Conservation (phyloP, 1,140 invertebrate genomes). For the Hylyphantes graminicola region DNA sequence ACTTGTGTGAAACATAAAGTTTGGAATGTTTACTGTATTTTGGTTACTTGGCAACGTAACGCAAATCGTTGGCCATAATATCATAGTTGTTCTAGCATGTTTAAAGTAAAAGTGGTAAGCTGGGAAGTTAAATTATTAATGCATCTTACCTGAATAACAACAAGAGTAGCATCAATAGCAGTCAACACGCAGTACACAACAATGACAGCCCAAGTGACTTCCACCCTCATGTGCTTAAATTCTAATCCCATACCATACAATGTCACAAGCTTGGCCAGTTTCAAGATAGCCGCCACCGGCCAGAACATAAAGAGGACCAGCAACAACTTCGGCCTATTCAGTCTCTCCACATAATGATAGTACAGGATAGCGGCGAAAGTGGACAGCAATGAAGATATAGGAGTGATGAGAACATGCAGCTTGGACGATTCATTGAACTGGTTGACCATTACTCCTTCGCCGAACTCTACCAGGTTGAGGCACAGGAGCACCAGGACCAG, state of each 20-base stretch:
- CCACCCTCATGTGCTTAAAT: slow-evolving; percentile 52
- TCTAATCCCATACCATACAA: slow-evolving; percentile 53
- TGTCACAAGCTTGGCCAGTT: slow-evolving; percentile 54
- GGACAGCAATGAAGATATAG: slow-evolving; percentile 30
- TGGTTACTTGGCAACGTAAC: too few species aligned
- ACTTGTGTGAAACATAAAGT: too few species aligned
- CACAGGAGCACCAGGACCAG: slow-evolving; percentile 46
- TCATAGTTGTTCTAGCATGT: too few species aligned
- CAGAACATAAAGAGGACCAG: slow-evolving; percentile 59
- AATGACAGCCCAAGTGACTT: slow-evolving; percentile 48
- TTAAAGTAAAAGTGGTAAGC: too few species aligned
- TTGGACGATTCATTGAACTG: slow-evolving; percentile 43
- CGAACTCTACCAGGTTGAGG: slow-evolving; percentile 55
- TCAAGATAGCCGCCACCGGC: slow-evolving; percentile 44
- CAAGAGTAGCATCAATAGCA: slow-evolving; percentile 59
- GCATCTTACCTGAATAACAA: slow-evolving; percentile 58
- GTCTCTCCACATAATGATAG: slow-evolving; percentile 58
- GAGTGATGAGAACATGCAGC: slow-evolving; percentile 54
- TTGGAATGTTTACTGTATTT: too few species aligned
- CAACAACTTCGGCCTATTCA: slow-evolving; percentile 49
- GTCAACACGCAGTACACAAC: slow-evolving; percentile 53
- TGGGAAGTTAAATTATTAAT: too few species aligned
- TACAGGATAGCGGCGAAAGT: slow-evolving; percentile 42
- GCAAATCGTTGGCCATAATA: too few species aligned
- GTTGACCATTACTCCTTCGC: slow-evolving; percentile 56